Conservation (phyloP, 2,113 vertebrate genomes). For the Notechis scutatus region DNA sequence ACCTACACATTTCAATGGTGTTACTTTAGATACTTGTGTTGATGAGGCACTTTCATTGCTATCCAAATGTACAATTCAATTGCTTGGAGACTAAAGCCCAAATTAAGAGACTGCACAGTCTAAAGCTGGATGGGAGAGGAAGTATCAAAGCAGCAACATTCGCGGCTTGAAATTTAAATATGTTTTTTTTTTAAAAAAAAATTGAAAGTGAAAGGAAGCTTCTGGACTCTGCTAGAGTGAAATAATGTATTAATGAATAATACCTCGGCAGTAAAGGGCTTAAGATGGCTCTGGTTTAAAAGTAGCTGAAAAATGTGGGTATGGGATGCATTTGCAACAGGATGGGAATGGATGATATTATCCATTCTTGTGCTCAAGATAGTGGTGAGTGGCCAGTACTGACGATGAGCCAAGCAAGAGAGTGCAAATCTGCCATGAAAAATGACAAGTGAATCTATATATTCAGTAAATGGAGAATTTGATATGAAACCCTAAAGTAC, state of each 20-base stretch:
- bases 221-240: neutral
- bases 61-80: neutral
- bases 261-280: neutral
- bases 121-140: neutral
- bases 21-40: neutral
- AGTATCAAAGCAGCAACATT: neutral
- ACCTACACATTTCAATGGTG: neutral
- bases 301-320: neutral
- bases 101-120: neutral
- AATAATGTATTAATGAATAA: neutral
- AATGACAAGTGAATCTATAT: neutral
- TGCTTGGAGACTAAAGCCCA: neutral
- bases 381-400: neutral
- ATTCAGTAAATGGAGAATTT: neutral
- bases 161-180: neutral
- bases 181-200: neutral
- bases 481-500: neutral
- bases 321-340: neutral
- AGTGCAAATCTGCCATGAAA: neutral
- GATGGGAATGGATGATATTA: neutral
- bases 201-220: neutral
- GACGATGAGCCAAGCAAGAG: neutral
- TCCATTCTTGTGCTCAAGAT: neutral
- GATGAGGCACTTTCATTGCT: neutral
- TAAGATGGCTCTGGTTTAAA: neutral